Conservation (phyloP, 2,888 invertebrate species). For the Hetaerina titia region DNA sequence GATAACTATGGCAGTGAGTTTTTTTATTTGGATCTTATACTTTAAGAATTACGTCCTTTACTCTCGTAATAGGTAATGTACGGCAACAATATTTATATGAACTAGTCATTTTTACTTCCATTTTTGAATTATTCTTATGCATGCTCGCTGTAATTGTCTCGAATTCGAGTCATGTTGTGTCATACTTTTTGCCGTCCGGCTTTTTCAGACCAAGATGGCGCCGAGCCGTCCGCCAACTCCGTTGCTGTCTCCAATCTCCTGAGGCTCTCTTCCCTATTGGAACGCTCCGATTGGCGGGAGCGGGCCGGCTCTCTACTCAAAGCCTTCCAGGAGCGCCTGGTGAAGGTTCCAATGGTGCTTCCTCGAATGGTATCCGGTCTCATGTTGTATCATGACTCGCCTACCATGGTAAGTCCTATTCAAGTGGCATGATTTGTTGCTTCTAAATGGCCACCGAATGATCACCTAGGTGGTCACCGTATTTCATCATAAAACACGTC, state of each 20-base stretch:
- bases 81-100: background rate
- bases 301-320: conserved; percentile 82
- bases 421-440: background rate
- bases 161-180: background rate
- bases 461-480: background rate
- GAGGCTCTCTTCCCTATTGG: conserved; percentile 85
- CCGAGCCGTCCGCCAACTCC: conserved; percentile 96
- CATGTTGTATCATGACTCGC: conserved; percentile 84
- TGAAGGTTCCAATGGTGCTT: conserved; percentile 83
- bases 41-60: too few species aligned
- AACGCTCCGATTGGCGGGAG: conserved; percentile 79
- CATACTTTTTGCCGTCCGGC: background rate
- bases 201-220: conserved; percentile 92
- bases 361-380: conserved; percentile 89
- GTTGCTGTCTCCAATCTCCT: conserved; percentile 90
- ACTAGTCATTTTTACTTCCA: background rate
- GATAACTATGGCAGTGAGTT: too few species aligned
- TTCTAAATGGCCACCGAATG: too few species aligned
- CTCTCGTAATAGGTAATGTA: background rate
- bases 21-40: too few species aligned
- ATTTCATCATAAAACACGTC: background rate
- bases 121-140: background rate
- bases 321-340: conserved; percentile 82
- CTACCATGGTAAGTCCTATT: conserved; percentile 83
- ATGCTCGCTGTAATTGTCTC: background rate